Percentiles rank a stretch among this genome's conserved stretches.
phyloP scores from a whole-genome alignment of 2,113 vertebrate species.

The Caracal caracal region DNA sequence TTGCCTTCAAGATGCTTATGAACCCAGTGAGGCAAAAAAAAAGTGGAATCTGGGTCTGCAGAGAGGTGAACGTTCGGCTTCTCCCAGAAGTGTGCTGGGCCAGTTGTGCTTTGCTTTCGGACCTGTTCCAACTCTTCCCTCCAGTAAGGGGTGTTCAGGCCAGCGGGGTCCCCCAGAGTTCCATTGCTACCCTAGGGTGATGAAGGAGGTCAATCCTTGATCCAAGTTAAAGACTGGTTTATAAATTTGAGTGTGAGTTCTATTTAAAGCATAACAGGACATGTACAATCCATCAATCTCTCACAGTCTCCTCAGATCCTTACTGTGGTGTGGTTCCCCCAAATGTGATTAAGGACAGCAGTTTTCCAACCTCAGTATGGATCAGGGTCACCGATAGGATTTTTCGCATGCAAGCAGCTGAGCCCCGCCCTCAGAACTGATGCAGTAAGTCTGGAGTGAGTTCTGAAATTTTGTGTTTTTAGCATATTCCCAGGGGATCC shows the following conservation, averaged over 20 bases:
- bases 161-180: not conserved
- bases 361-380: not conserved
- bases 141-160: not conserved
- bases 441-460: not conserved
- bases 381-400: not conserved
- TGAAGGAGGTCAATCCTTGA: not conserved
- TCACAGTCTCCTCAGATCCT: not conserved
- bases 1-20: not conserved
- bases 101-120: not conserved
- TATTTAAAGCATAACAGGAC: not conserved
- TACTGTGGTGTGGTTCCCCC: not conserved
- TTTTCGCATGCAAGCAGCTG: not conserved
- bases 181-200: not conserved
- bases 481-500: not conserved
- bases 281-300: not conserved
- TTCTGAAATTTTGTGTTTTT: not conserved
- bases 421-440: not conserved
- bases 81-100: fast-evolving
- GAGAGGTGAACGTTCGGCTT: fast-evolving
- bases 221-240: not conserved
- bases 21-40: not conserved
- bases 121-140: not conserved
- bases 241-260: not conserved
- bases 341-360: not conserved
- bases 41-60: not conserved